Evolutionary conservation across 2,888 invertebrate genomes (phyloP), one percentile per base, ranked within the genome.

Genomic region (Tineola bisselliella): DNA sequence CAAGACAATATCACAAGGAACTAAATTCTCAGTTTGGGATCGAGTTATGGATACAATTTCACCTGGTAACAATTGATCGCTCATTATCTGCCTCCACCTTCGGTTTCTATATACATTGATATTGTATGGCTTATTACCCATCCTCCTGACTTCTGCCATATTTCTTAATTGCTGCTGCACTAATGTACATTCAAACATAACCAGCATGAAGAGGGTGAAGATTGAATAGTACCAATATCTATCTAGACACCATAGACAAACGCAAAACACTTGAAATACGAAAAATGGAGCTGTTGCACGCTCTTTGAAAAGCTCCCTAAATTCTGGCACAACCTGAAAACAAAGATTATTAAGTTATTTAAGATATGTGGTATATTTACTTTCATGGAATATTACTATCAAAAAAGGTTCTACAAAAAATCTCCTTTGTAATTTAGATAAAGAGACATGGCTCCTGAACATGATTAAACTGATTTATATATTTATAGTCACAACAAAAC

Each of bases 261-360:
- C 99, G 74, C 99, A 99, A 77, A 99, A 99, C 62, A 99, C 96
- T 93, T 99, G 99, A 81, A 99, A 99, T 5, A 99, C 98, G 81
- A 99, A 99, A 83, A 99, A 99, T 1, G 99, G 99, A 0, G 99
- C 99, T 0, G 99, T 98, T 0, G 99, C 99, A 68, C 99, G 89
- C 83, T 99, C 99, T 69, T 93, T 94, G 76, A 99, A 99, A 15
- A 99, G 87, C 80, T 99, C 98, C 89, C 92, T 90, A 74, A 99
- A 99, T 77, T 97, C 96, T 0, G 99, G 99, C 15, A 99, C 94
- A 62, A 96, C 92, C 88, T 88, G 71, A 60, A 83, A 83, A 57
- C 57, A 68, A 64, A 66, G 25, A n/a, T n/a, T 44, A 44, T 44
- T n/a, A 44, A n/a, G n/a, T n/a, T 17, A 52, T 13, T n/a, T 43